Base-by-base conservation (phyloP, 2,113 vertebrate genomes). In the Sphyrna mokarran region DNA sequence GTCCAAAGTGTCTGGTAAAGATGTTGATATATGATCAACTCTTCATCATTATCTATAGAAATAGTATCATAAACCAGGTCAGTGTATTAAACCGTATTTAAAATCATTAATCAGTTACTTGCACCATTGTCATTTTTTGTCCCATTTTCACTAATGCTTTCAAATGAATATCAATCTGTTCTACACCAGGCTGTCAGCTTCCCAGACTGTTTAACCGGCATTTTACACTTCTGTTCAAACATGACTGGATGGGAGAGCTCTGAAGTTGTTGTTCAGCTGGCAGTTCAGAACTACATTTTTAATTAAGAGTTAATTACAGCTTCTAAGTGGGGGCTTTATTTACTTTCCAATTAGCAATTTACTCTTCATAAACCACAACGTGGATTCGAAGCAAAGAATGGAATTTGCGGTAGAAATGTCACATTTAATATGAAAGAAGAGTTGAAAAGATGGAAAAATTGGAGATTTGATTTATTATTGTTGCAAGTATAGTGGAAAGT, bases 41-140 rank as follows among this genome's bases (percentile, higher is more conserved):
- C 69, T 95, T 54, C 69, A 43, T 54, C 11, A 33, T 72, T 33
- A 54, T 72, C 26, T 68, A 26, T 26, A 94, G 93, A 90, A 90
- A 90, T 90, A 61, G 22, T 94, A 26, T 94, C 23, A 48, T 40
- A 94, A 94, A 61, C 58, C 26, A 48, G 68, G 93, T 94, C 93
- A 70, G 33, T 69, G 43, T 70, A 94, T 68, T 70, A 94, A 68
- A 94, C 93, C 20, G 23, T 29, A 54, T 70, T 68, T 94, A 70
- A 69, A 69, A 95, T 33, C 43, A 72, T 43, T 95, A 76, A 70
- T 95, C 40, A 72, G 69, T 48, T 95, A 95, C 68, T 95, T 95
- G 66, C 43, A 93, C 61, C 68, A 72, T 54, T 72, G 40, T 13
- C 40, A 95, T 54, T 76, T 40, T 6, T 95, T 48, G 29, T 61